A percentile compares a stretch with the other conserved stretches of the same genome.
phyloP scores from a whole-genome alignment of 2,797 vertebrate genomes.

The Leptodactylus fallax region DNA sequence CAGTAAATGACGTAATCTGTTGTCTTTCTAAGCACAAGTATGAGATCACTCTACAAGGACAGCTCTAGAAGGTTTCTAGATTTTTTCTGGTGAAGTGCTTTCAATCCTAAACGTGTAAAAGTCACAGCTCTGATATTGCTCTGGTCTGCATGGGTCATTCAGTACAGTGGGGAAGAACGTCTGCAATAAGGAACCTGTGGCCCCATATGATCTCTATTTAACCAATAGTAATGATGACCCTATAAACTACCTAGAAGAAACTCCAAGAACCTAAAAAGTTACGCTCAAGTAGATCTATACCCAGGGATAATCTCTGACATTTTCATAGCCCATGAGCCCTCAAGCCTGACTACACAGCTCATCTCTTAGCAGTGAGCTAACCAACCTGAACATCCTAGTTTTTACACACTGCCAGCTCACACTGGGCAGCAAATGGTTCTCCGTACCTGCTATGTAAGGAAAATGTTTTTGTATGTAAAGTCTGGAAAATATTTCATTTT shows the following conservation, averaged over 20 bases:
- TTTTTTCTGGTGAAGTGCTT: too few relatives aligned
- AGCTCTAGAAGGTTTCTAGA: background rate
- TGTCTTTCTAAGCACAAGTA: background rate
- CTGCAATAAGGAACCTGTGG: background rate
- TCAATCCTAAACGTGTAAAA: background rate
- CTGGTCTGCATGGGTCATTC: constrained; percentile 1
- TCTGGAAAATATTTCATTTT: background rate
- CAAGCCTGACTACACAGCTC: constrained; percentile 7
- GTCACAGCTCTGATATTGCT: too few relatives aligned
- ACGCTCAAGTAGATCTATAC: background rate
- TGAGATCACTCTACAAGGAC: background rate
- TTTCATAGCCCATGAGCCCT: background rate
- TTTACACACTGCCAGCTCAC: constrained; percentile 37
- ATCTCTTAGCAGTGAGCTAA: constrained; percentile 30
- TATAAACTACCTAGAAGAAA: background rate
- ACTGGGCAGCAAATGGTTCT: constrained; percentile 38
- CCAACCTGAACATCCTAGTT: constrained; percentile 27
- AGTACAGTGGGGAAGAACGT: constrained; percentile 5
- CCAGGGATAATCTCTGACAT: constrained; percentile 19
- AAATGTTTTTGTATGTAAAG: constrained; percentile 1
- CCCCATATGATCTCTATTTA: constrained; percentile 14
- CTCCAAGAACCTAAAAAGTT: background rate
- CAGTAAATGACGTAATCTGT: background rate
- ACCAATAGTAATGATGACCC: background rate
- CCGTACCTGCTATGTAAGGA: background rate